Base-by-base conservation (phyloP, 1,140 invertebrate genomes). In the Temnothorax curvispinosus region DNA sequence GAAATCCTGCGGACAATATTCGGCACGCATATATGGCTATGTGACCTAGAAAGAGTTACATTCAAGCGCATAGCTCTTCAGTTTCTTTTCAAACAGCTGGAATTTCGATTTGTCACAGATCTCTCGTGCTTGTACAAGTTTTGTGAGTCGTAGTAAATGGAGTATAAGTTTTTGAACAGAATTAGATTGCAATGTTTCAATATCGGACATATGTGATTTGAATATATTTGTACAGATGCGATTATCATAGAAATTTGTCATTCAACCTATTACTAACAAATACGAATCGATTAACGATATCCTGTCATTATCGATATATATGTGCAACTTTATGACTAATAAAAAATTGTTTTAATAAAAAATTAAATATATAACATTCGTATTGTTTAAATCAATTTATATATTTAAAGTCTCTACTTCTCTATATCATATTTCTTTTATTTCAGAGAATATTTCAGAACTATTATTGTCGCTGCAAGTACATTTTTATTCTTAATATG, bases 41-140 rank as follows among this genome's bases (percentile, higher is more conserved):
- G 11, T 75, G 52, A 75, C 52, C 50, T 56, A 38, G 32, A 75
- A 56, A 56, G 15, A 56, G 35, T 56, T 38, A 35, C 50, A 58
- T 75, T 75, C 50, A n/a, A n/a, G 6, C 18, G 9, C 8, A 38
- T 56, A 13, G 56, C n/a, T 15, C n/a, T 38, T 38, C 11, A 56
- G 18, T 5, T 75, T 56, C 52, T 38, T 38, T 58, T 75, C 27
- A 32, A 13, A 11, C 9, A 38, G 5, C 8, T 35, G 27, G 32
- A 74, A 38, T 74, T 54, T 74, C 50, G 71, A 74, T 74, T 13
- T 56, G 38, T 76, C 38, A 27, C 13, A 44, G 54, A 44, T 60
- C 44, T 35, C 8, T 74, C 9, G 50, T 9, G 18, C 4, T 72
- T 52, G 1, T 35, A 35, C 18, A 74, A 74, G 13, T 52, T 74